Base-by-base conservation (phyloP, 1,140 invertebrate genomes). In the Diabrotica virgifera region DNA sequence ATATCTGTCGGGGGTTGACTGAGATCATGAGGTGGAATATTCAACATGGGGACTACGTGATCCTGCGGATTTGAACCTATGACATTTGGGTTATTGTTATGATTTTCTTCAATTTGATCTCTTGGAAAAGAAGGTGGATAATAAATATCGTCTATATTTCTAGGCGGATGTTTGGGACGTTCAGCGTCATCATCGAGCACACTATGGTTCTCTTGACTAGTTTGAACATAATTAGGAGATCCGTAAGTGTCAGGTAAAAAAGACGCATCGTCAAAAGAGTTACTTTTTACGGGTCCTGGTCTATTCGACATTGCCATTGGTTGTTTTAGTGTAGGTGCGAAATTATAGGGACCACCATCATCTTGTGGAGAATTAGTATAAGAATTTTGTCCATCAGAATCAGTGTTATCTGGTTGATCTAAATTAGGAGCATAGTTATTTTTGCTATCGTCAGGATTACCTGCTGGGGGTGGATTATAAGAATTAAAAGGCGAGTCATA, bases 401-500 rank as follows among this genome's bases (percentile, higher is more conserved):
- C 58, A 14, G 53, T 64, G 4, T 46, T 46, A 46, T 8, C 14
- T 62, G 62, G 35, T 24, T 13, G 24, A 6, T 9, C 24, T 24
- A 14, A 6, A 55, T 53, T 36, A 58, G 65, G 61, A 36, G 65
- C 59, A 36, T 58, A 35, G 62, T 57, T 46, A 46, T 62, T 13
- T 61, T 60, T 58, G 14, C 68, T 62, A 36, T 37, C 40, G 4
- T 24, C 24, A 24, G 24, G 24, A 24, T 24, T 24, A 24, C 24
- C 24, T 24, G 24, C 24, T 36, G 52, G 40, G 36, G 74, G 70
- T 64, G 77, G 74, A 66, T 77, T 73, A 24, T 77, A 75, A 14
- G 73, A 74, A 58, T 13, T 71, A 61, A 68, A 74, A n/a, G 75
- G 74, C 9, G 74, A 74, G 55, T 61, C 53, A 46, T 76, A 74